Percentiles rank a stretch among this genome's conserved stretches.
phyloP scores from a whole-genome alignment of 2,888 invertebrate species.

The Ceramica pisi region DNA sequence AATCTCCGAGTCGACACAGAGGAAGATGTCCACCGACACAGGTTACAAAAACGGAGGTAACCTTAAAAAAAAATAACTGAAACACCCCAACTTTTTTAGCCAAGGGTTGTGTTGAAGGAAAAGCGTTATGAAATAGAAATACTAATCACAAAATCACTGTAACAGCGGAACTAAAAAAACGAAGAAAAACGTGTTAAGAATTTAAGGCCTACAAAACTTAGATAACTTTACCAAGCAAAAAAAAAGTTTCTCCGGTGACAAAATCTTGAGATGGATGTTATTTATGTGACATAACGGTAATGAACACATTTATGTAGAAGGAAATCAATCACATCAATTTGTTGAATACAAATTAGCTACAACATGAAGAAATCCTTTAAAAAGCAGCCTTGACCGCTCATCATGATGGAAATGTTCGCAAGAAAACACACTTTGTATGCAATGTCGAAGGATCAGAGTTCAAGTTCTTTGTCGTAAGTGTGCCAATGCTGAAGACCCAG shows the following conservation, averaged over 20 bases:
- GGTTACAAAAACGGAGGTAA: background rate
- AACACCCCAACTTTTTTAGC: background rate
- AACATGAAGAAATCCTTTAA: background rate
- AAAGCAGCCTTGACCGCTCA: slow-evolving; percentile 8
- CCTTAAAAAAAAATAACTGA: background rate
- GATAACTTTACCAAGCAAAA: too few species aligned
- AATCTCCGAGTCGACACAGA: background rate
- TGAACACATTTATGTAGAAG: background rate
- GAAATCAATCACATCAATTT: slow-evolving; percentile 1
- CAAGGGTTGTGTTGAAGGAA: background rate
- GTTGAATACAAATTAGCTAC: background rate
- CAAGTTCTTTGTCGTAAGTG: slow-evolving; percentile 27
- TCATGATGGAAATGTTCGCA: slow-evolving; percentile 3
- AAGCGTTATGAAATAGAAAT: background rate
- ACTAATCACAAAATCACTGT: too few species aligned
- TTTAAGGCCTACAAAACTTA: too few species aligned
- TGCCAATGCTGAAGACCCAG: slow-evolving; percentile 31
- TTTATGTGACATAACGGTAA: background rate
- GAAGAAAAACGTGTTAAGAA: background rate
- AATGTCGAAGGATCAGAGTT: slow-evolving; percentile 26
- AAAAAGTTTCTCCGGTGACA: background rate
- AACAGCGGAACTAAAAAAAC: background rate
- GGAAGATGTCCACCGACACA: background rate
- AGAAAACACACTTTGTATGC: slow-evolving; percentile 10
- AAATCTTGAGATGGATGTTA: background rate